These are phyloP conservation scores for Poeciliopsis gracilis DNA, from an alignment of 2,797 vertebrate genomes.

Conservation along the genomic window DNA sequence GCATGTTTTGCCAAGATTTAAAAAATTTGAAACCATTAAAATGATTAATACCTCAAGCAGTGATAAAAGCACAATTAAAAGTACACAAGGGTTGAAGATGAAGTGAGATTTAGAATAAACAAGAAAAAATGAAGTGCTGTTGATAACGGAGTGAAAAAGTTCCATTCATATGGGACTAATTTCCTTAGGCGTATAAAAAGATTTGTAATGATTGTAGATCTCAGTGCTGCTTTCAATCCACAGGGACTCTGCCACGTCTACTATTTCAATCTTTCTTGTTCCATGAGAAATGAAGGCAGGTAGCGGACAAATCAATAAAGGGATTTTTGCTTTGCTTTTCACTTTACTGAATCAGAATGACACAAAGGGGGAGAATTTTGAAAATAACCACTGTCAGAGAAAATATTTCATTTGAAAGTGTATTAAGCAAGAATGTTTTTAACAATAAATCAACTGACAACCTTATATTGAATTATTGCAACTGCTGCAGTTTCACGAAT, in stretches of 20 bases:
- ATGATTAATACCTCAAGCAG: neutral
- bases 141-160: slow-evolving; percentile 32
- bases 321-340: slow-evolving; percentile 29
- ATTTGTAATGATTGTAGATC: slow-evolving; percentile 58
- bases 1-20: neutral
- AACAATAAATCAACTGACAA: neutral
- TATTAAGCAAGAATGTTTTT: neutral
- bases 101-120: slow-evolving; percentile 28
- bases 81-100: slow-evolving; percentile 6
- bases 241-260: slow-evolving; percentile 48
- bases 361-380: slow-evolving; percentile 6
- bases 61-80: slow-evolving; percentile 13
- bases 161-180: slow-evolving; percentile 43
- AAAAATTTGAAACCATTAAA: neutral
- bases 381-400: slow-evolving; percentile 5
- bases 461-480: neutral
- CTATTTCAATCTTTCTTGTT: slow-evolving; percentile 44
- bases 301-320: slow-evolving; percentile 19
- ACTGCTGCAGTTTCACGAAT: neutral
- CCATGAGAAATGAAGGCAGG: slow-evolving; percentile 41
- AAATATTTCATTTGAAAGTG: neutral
- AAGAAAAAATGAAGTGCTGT: slow-evolving; percentile 22
- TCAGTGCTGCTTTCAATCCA: slow-evolving; percentile 49
- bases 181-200: slow-evolving; percentile 36
- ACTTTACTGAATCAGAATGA: slow-evolving; percentile 26